These are phyloP conservation scores for Coboldia fuscipes DNA, from an alignment of 1,140 invertebrate species.

Conservation along the genomic window DNA sequence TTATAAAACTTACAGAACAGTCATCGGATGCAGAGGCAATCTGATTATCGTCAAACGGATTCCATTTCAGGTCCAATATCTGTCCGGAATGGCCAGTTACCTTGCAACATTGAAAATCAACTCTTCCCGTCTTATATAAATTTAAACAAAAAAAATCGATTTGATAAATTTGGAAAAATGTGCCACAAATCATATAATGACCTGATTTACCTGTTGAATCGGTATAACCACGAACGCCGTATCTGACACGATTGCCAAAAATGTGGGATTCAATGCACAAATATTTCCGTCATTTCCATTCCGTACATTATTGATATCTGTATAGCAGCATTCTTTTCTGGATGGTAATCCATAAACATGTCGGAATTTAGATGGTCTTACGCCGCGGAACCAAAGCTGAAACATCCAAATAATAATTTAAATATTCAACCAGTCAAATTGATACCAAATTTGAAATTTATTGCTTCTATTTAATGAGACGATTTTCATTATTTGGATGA, in stretches of 20 bases:
- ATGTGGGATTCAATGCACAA: constrained; percentile 86
- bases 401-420: constrained; percentile 11
- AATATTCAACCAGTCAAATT: no score
- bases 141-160: no score
- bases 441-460: neutral
- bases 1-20: constrained; percentile 44
- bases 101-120: constrained; percentile 54
- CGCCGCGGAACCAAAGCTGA: constrained; percentile 63
- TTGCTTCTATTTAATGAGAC: neutral
- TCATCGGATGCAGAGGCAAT: constrained; percentile 92
- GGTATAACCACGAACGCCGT: constrained; percentile 83
- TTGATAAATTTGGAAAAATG: neutral
- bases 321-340: constrained; percentile 75
- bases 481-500: neutral
- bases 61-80: constrained; percentile 74
- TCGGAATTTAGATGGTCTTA: constrained; percentile 74
- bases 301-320: constrained; percentile 81
- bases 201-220: constrained; percentile 66
- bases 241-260: constrained; percentile 82
- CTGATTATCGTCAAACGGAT: constrained; percentile 85
- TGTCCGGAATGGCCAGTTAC: constrained; percentile 66
- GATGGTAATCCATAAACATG: constrained; percentile 80
- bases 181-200: constrained; percentile 5
- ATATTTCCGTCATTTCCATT: constrained; percentile 83
- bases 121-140: constrained; percentile 37